These are phyloP conservation scores for Caenorhabditis doughertyi DNA, from an alignment of 2,888 invertebrate genomes.

Conservation along the genomic window DNA sequence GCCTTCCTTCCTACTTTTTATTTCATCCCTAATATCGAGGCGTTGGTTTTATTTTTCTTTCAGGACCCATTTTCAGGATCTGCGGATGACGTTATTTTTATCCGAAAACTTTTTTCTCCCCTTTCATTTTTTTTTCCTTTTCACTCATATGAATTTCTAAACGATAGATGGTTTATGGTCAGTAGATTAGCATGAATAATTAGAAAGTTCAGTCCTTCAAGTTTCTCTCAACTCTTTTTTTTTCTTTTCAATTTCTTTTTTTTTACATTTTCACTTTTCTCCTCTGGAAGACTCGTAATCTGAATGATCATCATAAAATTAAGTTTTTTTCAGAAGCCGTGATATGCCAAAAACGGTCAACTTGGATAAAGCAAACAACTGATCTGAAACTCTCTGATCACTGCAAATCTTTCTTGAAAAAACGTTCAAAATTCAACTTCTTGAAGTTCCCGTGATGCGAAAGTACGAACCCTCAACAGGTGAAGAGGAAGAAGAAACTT, in stretches of 20 bases:
- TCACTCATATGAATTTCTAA: slow-evolving; percentile 36
- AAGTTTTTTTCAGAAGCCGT: slow-evolving; percentile 6
- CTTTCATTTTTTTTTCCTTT: background rate
- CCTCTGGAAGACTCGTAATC: too few species aligned
- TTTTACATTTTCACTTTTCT: background rate
- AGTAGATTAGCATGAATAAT: slow-evolving; percentile 52
- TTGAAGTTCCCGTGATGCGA: slow-evolving; percentile 46
- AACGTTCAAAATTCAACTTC: background rate
- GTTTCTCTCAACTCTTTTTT: background rate
- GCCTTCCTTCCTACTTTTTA: slow-evolving; percentile 30
- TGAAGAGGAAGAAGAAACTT: slow-evolving; percentile 36
- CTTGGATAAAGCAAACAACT: slow-evolving; percentile 15
- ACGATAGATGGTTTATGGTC: slow-evolving; percentile 24
- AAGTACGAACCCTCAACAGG: slow-evolving; percentile 32
- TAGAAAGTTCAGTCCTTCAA: slow-evolving; percentile 36
- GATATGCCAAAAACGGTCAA: slow-evolving; percentile 29
- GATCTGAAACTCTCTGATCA: too few species aligned
- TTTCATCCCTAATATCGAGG: slow-evolving; percentile 3
- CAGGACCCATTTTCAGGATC: background rate
- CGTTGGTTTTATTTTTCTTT: background rate
- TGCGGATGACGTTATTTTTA: slow-evolving; percentile 17
- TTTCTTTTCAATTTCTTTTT: background rate
- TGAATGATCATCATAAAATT: background rate
- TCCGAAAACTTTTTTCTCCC: background rate
- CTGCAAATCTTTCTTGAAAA: slow-evolving; percentile 1